phyloP scores from a whole-genome alignment of 2,113 vertebrate genomes.

The Forbesichthys papilliferus region DNA sequence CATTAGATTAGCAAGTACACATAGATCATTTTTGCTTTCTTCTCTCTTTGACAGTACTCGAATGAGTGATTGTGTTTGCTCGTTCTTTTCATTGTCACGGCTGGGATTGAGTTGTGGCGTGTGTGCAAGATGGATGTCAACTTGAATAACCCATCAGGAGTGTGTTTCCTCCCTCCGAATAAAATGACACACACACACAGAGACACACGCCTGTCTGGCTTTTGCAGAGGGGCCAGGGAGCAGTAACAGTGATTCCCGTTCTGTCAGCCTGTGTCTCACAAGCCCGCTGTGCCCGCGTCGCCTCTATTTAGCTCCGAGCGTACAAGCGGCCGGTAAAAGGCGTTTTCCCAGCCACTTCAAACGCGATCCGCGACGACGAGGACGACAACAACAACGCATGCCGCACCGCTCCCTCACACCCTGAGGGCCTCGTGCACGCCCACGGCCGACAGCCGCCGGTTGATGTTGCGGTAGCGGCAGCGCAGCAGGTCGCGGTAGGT shows the following conservation, averaged over 20 bases:
- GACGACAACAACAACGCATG: neutral
- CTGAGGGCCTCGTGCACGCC: slow-evolving; percentile 81
- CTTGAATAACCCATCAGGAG: slow-evolving; percentile 54
- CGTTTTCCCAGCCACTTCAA: slow-evolving; percentile 3
- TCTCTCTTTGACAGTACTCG: slow-evolving; percentile 27
- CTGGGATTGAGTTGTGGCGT: slow-evolving; percentile 40
- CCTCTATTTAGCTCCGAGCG: slow-evolving; percentile 44
- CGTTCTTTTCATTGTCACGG: slow-evolving; percentile 40
- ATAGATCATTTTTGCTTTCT: slow-evolving; percentile 35
- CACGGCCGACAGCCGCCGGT: slow-evolving; percentile 79
- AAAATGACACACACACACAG: slow-evolving; percentile 57
- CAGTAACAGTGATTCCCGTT: slow-evolving; percentile 36
- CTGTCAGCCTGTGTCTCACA: slow-evolving; percentile 44
- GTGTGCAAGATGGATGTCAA: slow-evolving; percentile 51
- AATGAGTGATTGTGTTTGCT: slow-evolving; percentile 42
- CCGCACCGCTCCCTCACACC: slow-evolving; percentile 39
- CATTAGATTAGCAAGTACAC: slow-evolving; percentile 50
- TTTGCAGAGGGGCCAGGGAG: slow-evolving; percentile 21
- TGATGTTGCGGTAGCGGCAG: slow-evolving; percentile 82
- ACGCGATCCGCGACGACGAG: neutral
- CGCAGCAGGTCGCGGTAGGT: slow-evolving; percentile 80
- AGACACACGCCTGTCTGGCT: slow-evolving; percentile 28
- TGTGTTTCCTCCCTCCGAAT: slow-evolving; percentile 60
- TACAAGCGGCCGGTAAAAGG: slow-evolving; percentile 21
- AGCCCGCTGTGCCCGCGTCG: slow-evolving; percentile 30